Conservation (phyloP, 2,797 vertebrate genomes). For the Coregonus sp. region DNA sequence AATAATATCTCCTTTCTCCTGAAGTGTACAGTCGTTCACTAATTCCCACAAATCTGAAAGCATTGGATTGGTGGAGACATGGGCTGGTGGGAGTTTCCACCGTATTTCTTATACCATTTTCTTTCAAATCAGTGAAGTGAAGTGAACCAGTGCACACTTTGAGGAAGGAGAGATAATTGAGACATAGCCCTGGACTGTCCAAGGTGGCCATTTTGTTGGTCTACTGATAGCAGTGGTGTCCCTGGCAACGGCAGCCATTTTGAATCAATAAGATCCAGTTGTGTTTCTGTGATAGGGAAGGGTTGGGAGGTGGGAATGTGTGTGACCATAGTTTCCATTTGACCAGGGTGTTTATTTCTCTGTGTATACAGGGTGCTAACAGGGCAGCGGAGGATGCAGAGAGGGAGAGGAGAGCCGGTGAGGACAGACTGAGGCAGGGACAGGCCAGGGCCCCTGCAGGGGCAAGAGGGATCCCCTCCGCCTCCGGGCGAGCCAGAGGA, state of each 20-base stretch:
- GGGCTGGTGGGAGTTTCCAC: too few relatives aligned
- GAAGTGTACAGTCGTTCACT: too few relatives aligned
- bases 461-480: constrained; percentile 86
- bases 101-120: too few relatives aligned
- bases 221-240: not conserved
- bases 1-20: too few relatives aligned
- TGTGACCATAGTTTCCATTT: not conserved
- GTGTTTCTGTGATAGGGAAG: too few relatives aligned
- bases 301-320: not conserved
- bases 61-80: too few relatives aligned
- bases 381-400: constrained; percentile 89
- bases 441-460: constrained; percentile 84
- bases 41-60: too few relatives aligned
- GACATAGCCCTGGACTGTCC: not conserved
- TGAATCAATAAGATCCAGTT: too few relatives aligned
- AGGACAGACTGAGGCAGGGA: constrained; percentile 89
- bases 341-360: not conserved
- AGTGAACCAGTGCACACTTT: too few relatives aligned
- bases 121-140: too few relatives aligned
- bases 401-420: constrained; percentile 87
- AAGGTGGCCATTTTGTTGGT: not conserved
- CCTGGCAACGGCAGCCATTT: not conserved
- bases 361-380: constrained; percentile 84
- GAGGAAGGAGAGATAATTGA: too few relatives aligned
- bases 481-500: constrained; percentile 87